Evolutionary conservation across 1,140 invertebrate species (phyloP), one percentile per base, ranked within the genome.

Genomic region (Pissodes strobi): DNA sequence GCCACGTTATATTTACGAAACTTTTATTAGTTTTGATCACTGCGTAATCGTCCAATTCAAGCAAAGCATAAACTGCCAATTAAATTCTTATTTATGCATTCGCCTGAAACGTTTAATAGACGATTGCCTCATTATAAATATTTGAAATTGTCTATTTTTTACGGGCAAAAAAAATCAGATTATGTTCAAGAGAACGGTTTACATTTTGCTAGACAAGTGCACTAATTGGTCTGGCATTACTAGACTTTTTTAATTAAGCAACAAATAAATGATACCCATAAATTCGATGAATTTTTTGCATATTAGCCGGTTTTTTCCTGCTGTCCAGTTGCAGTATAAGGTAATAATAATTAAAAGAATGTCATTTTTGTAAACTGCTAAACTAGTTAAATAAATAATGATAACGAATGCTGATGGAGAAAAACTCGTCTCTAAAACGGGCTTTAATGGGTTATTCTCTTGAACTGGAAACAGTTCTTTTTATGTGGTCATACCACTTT

Each of bases 261-360:
- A 34, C 27, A 46, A 46, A 21, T 21, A 21, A 46, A 46, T 46
- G 43, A 46, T 46, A 46, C 13, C 43, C 3, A 46, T 41, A 21
- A 46, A 21, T 19, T 46, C 6, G 6, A 2, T 18, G 43, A 46
- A 19, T 41, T 41, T 46, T 46, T 46, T 46, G 5, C 21, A 3
- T 13, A 8, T 43, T 12, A 10, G 10, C 17, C 43, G 12, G 15
- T 18, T 46, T 21, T 13, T 46, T 46, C 21, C 12, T 12, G 21
- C 8, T 6, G 43, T n/a, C 43, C 13, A 46, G 17, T 46, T 21
- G 8, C 43, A 21, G 9, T 46, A 46, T 46, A 46, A 46, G 43
- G 43, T 22, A 46, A 19, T 19, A 46, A 19, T 46, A 46, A 46
- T 46, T 46, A 46, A 46, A 46, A 46, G 19, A 46, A 46, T 46